These are phyloP conservation scores for Drusus annulatus DNA, from an alignment of 1,140 invertebrate species.

Conservation along the genomic window DNA sequence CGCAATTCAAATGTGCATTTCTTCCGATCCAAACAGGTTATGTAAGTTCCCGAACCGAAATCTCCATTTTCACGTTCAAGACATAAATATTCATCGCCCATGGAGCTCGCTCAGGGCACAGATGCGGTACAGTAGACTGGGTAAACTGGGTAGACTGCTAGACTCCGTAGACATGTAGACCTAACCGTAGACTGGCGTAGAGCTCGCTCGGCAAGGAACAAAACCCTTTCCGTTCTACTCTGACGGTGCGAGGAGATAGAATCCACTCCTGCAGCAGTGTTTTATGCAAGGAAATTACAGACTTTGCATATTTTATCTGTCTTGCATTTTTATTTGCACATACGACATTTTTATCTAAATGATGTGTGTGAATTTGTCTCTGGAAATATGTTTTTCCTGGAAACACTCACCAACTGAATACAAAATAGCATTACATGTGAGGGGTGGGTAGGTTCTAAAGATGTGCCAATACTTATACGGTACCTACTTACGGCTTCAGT, in stretches of 20 bases:
- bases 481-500: too few relatives aligned
- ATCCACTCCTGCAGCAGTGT: background rate
- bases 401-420: too few relatives aligned
- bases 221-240: too few relatives aligned
- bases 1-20: constrained; percentile 32
- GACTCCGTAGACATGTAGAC: background rate
- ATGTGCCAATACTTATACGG: too few relatives aligned
- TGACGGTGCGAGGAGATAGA: background rate
- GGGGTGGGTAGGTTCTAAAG: too few relatives aligned
- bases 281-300: constrained; percentile 21
- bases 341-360: too few relatives aligned
- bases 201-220: too few relatives aligned
- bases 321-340: too few relatives aligned
- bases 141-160: background rate
- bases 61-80: constrained; percentile 51
- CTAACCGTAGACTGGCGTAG: background rate
- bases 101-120: constrained; percentile 4
- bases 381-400: too few relatives aligned
- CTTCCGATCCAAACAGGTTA: constrained; percentile 20
- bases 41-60: constrained; percentile 47
- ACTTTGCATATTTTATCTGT: constrained; percentile 1
- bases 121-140: constrained; percentile 22
- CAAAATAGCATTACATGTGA: too few relatives aligned
- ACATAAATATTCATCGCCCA: constrained; percentile 53
- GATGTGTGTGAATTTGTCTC: too few relatives aligned